Evolutionary conservation across 2,888 invertebrate species (phyloP), one percentile per base, ranked within the genome.

Genomic region (Asteroscopus sphinx): DNA sequence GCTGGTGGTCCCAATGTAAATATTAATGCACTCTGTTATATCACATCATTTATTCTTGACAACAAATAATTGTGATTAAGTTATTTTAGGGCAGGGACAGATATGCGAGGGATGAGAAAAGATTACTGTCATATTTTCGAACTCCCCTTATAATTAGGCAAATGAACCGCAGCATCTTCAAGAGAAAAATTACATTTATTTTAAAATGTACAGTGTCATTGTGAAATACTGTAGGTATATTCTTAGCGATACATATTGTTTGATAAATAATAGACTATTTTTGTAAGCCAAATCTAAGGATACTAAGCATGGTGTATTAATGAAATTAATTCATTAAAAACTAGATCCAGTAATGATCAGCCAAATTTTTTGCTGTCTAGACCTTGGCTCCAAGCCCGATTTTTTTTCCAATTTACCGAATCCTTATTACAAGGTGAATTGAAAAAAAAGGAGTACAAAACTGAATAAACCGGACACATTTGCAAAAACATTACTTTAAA

Each of bases 71-170:
- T 53, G 45, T 37, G 37, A 68, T 44, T 30, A 52, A 68, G 72
- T 76, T 63, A 59, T 74, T 70, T 73, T 68, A 59, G 52, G 68
- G 68, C 68, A 63, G 60, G 54, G 73, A 77, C 65, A 73, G 68
- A 72, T 68, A 75, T 69, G 63, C 58, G 54, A 67, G 64, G 68
- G 71, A 60, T 61, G 52, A 63, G 67, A 73, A 78, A 78, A 83
- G 76, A 85, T 81, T 77, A 77, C 74, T 70, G 75, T 72, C 83
- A 82, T 84, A 83, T 80, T 81, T 82, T 72, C 65, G 60, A 67
- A 51, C 68, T 73, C 75, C 74, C 73, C 63, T 77, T 70, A 78
- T 79, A 79, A 81, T 78, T 80, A 82, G 55, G 76, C 63, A 64
- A 60, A 76, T 63, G 66, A 49, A 63, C 47, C 60, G 67, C 47